phyloP scores from a whole-genome alignment of 2,888 invertebrate genomes.

The Conus canariensis region DNA sequence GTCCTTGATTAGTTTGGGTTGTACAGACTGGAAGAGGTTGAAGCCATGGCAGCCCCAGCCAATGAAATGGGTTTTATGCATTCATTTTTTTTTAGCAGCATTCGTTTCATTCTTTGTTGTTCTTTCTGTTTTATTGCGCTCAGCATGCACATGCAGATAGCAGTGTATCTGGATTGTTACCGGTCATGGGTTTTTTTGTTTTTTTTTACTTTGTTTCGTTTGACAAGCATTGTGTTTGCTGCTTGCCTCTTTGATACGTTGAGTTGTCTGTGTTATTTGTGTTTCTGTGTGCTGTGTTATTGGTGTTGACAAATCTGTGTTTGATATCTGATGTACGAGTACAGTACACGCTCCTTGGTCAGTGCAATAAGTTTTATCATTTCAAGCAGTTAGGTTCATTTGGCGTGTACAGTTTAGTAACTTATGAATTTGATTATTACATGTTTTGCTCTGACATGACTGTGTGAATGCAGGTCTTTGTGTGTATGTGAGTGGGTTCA shows the following conservation, averaged over 20 bases:
- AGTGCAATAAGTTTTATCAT: conserved; percentile 29
- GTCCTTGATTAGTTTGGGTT: no score
- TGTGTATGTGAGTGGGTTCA: not conserved
- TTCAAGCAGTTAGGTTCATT: not conserved
- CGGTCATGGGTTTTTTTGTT: no score
- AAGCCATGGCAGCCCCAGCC: no score
- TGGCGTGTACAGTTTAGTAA: not conserved
- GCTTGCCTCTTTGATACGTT: no score
- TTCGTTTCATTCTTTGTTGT: not conserved
- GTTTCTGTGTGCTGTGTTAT: not conserved
- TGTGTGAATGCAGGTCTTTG: not conserved
- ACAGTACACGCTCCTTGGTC: conserved; percentile 29
- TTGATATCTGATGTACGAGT: not conserved
- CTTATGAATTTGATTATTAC: not conserved
- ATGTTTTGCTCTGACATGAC: not conserved
- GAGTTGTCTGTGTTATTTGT: not conserved
- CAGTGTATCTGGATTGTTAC: no score
- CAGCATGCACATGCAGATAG: no score
- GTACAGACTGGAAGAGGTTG: no score
- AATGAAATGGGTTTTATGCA: no score
- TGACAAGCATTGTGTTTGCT: no score
- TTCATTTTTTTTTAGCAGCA: not conserved
- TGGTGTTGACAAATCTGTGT: not conserved
- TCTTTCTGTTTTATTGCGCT: no score
- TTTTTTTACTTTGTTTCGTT: no score